phyloP scores from a whole-genome alignment of 2,113 vertebrate species.

The Plotosus lineatus region DNA sequence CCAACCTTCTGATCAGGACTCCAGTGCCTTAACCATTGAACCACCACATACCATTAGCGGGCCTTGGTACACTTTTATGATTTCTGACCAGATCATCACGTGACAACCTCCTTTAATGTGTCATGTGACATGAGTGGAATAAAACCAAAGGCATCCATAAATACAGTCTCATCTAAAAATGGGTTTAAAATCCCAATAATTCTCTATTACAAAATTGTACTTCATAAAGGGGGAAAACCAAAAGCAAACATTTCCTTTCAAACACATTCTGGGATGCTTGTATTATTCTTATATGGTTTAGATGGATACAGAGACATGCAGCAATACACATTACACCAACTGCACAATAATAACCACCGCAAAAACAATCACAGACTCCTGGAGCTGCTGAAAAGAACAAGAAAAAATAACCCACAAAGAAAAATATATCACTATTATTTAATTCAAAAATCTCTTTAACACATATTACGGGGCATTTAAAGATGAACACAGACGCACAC shows the following conservation, averaged over 20 bases:
- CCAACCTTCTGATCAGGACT: no score
- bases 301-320: conserved; percentile 21
- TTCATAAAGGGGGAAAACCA: not conserved
- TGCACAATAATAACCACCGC: not conserved
- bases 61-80: no score
- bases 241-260: conserved; percentile 6
- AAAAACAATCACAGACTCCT: not conserved
- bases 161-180: conserved; percentile 14
- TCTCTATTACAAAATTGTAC: not conserved
- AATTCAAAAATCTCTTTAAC: conserved; percentile 13
- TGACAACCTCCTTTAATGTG: not conserved
- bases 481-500: conserved; percentile 6
- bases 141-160: not conserved
- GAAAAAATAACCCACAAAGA: conserved; percentile 7
- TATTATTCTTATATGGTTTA: not conserved
- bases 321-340: not conserved
- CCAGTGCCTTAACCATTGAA: no score
- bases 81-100: conserved; percentile 6
- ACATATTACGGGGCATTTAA: conserved; percentile 15
- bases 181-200: no score
- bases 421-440: not conserved
- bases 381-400: not conserved
- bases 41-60: no score
- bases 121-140: not conserved
- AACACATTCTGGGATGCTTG: conserved; percentile 48